Base-by-base conservation (phyloP, 2,113 vertebrate species). In the Amphiprion percula region DNA sequence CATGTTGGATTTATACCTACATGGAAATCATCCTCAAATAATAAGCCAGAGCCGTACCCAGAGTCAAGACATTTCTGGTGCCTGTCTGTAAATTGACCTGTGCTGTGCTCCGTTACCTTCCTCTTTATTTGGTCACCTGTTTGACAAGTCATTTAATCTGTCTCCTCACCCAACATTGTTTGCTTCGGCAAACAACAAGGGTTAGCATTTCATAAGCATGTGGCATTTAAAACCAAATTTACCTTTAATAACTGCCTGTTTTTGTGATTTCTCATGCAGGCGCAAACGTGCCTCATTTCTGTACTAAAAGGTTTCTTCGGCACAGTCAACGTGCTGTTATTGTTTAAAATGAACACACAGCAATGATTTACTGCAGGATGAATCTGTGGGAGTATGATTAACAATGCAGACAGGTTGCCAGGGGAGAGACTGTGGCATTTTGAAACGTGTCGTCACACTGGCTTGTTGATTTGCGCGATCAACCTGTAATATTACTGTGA, bases 381-480 rank as follows among this genome's bases (percentile, higher is more conserved):
- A 64, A 47, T 60, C 54, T 65, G 15, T 63, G 23, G 46, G 69
- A 66, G 58, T 74, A 83, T 85, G 66, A 82, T 89, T 88, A 63
- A 87, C 78, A 21, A 8, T 60, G 68, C 37, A 12, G 33, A 49
- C 2, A 26, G 74, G 66, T 50, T 21, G 58, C 52, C 24, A 50
- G 77, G 15, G 21, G 53, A 69, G 41, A 69, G 14, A 46, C 24
- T 10, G 39, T 47, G 58, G 24, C 19, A 19, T 81, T 77, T n/a
- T 60, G 61, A 67, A 83, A 71, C 16, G 15, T 30, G 24, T 61
- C 5, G 14, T 74, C 23, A 54, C 44, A 58, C 16, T 0, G 5
- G 37, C 28, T 30, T 55, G 55, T 53, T 53, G 26, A 17, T 71
- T 80, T 52, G 47, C 55, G 58, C 56, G n/a, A n/a, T 86, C n/a